Percentiles rank a stretch among this genome's conserved stretches.
Conservation (phyloP, 2,113 vertebrate genomes). For the Plecotus auritus region DNA sequence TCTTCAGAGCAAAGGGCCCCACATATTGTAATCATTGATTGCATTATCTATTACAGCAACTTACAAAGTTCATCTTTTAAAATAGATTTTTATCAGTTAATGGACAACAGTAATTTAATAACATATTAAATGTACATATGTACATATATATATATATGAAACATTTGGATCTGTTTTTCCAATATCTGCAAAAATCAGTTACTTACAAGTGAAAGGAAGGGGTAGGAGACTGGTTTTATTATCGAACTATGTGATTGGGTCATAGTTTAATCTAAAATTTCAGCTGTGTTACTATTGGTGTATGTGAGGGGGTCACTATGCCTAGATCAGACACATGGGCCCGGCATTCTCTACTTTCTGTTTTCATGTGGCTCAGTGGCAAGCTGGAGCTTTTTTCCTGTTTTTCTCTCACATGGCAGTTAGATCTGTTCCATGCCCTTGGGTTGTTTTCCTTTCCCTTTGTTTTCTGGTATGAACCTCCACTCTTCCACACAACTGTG, state of each 20-base stretch:
- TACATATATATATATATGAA: background rate
- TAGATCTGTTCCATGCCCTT: background rate
- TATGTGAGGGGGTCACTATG: background rate
- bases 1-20: background rate
- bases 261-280: background rate
- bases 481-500: background rate
- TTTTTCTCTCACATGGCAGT: background rate
- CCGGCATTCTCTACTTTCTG: background rate
- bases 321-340: background rate
- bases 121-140: background rate
- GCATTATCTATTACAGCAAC: background rate
- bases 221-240: background rate
- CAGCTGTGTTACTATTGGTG: background rate
- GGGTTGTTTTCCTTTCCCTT: background rate
- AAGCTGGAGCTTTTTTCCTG: background rate
- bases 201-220: background rate
- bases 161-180: background rate
- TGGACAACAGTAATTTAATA: background rate
- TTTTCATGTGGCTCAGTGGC: background rate
- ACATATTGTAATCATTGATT: background rate
- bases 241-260: background rate
- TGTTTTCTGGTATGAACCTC: background rate
- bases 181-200: background rate
- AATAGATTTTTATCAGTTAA: conserved; percentile 4
- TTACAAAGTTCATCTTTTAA: background rate